These are phyloP conservation scores for Synergus laeviventris DNA, from an alignment of 2,888 invertebrate species.

Conservation along the genomic window DNA sequence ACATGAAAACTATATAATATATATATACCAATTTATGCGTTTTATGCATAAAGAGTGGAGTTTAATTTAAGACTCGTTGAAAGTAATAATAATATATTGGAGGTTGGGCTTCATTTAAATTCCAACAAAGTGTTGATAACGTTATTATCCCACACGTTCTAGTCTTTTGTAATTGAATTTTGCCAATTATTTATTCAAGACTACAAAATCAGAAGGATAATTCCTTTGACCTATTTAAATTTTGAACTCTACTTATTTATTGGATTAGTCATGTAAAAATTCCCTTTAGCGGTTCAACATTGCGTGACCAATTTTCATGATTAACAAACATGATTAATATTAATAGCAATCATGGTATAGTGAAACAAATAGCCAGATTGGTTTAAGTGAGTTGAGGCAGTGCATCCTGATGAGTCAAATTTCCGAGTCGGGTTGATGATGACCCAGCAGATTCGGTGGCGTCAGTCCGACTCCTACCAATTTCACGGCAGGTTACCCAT, in stretches of 20 bases:
- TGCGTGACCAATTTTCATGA: conserved; percentile 33
- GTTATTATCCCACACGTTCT: background rate
- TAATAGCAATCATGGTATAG: conserved; percentile 7
- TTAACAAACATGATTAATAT: conserved; percentile 17
- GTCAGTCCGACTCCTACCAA: conserved; percentile 72
- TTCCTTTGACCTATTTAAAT: background rate
- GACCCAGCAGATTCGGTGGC: conserved; percentile 68
- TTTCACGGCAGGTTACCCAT: conserved; percentile 74
- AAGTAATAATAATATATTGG: conserved; percentile 6
- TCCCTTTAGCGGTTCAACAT: background rate
- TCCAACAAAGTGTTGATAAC: background rate
- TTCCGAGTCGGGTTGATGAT: conserved; percentile 63
- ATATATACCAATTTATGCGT: conserved; percentile 6
- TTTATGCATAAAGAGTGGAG: background rate
- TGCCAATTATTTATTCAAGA: background rate
- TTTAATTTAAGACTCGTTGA: background rate
- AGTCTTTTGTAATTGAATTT: background rate
- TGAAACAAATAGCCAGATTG: conserved; percentile 32
- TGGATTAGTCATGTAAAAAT: conserved; percentile 3
- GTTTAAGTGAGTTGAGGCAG: conserved; percentile 28
- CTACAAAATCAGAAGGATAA: background rate
- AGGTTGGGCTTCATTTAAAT: background rate
- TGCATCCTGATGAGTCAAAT: conserved; percentile 45
- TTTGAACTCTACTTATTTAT: background rate
- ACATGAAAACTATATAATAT: background rate